Evolutionary conservation across 2,113 vertebrate genomes (phyloP).

Genomic region (Neoarius graeffei): DNA sequence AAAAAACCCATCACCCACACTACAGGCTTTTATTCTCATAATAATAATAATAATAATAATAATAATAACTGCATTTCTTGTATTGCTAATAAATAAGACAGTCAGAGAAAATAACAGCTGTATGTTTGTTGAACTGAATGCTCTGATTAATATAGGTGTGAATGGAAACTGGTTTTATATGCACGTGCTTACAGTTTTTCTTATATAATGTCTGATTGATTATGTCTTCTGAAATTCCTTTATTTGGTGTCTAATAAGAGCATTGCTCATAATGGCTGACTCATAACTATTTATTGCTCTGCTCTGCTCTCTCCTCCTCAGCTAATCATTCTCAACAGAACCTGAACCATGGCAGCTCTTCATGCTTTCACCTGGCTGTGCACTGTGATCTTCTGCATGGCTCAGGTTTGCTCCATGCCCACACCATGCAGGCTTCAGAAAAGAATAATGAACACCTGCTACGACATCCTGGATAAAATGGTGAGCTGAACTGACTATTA

Average conservation of each 20-base stretch:
- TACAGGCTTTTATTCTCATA: background rate
- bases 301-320: background rate
- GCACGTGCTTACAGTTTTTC: background rate
- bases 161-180: background rate
- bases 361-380: slow-evolving; percentile 30
- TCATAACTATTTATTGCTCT: slow-evolving; percentile 6
- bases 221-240: background rate
- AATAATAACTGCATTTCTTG: background rate
- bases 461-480: slow-evolving; percentile 27
- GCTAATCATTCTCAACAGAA: background rate
- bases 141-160: background rate
- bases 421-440: slow-evolving; percentile 37
- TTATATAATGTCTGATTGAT: background rate
- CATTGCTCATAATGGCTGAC: slow-evolving; percentile 36
- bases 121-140: too few species aligned
- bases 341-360: slow-evolving; percentile 35
- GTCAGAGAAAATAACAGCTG: too few species aligned
- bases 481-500: background rate
- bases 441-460: slow-evolving; percentile 14
- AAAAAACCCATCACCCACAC: background rate
- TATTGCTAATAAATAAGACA: too few species aligned
- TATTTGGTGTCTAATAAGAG: background rate
- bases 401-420: slow-evolving; percentile 18
- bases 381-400: slow-evolving; percentile 20
- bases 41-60: background rate